These are phyloP conservation scores for Lapara coniferarum DNA, from an alignment of 2,888 invertebrate species.

Conservation along the genomic window DNA sequence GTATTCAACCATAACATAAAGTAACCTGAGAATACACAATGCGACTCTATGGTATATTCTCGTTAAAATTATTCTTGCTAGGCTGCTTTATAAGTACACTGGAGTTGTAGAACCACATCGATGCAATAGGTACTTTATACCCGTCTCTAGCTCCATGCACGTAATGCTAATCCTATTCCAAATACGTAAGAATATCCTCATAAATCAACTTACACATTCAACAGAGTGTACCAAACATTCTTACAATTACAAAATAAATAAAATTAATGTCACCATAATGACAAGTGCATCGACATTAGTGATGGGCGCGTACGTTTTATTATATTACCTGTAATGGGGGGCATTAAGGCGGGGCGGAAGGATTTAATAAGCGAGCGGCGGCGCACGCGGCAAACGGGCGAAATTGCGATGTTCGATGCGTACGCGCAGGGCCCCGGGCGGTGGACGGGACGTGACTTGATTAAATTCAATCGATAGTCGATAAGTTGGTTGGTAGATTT, in stretches of 20 bases:
- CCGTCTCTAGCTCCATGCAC: neutral
- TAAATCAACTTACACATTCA: neutral
- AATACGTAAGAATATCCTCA: neutral
- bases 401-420: constrained; percentile 69
- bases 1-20: too few relatives aligned
- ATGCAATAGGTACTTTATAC: too few relatives aligned
- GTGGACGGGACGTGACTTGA: constrained; percentile 44
- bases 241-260: constrained; percentile 25
- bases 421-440: constrained; percentile 66
- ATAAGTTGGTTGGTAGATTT: neutral
- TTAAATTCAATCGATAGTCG: constrained; percentile 33
- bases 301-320: constrained; percentile 59
- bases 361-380: constrained; percentile 81
- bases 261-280: constrained; percentile 63
- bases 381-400: constrained; percentile 51
- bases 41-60: too few relatives aligned
- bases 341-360: constrained; percentile 79
- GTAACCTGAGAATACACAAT: too few relatives aligned
- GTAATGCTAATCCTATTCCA: neutral
- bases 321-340: constrained; percentile 78
- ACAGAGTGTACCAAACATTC: neutral
- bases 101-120: too few relatives aligned
- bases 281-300: constrained; percentile 40
- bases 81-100: too few relatives aligned
- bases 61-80: too few relatives aligned